Conservation (phyloP, 2,888 invertebrate genomes). For the Callimorpha dominula region DNA sequence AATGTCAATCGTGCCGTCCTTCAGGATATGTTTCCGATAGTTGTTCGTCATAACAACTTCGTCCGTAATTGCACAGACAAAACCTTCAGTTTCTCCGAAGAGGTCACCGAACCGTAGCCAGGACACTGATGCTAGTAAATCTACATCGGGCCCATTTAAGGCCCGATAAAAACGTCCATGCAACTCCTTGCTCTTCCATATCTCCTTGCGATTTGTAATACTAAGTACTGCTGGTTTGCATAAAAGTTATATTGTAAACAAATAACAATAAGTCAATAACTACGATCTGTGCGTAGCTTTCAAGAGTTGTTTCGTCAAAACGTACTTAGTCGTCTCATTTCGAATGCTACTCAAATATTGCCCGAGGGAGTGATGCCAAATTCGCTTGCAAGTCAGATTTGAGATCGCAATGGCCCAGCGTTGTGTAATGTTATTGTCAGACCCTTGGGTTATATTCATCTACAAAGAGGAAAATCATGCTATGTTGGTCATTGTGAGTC, state of each 20-base stretch:
- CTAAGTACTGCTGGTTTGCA: too few relatives aligned
- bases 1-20: too few relatives aligned
- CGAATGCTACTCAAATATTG: neutral
- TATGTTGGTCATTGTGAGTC: neutral
- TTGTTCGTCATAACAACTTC: too few relatives aligned
- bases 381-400: slow-evolving; percentile 13
- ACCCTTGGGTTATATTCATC: neutral
- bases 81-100: too few relatives aligned
- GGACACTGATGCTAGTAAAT: too few relatives aligned
- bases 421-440: slow-evolving; percentile 8
- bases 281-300: neutral
- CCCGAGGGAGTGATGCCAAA: slow-evolving; percentile 11
- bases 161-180: too few relatives aligned
- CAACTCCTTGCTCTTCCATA: too few relatives aligned
- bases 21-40: too few relatives aligned
- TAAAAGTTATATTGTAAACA: neutral
- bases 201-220: too few relatives aligned
- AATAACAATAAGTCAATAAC: neutral
- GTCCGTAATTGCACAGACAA: too few relatives aligned
- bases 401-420: slow-evolving; percentile 4
- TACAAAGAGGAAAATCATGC: neutral
- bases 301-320: neutral
- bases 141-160: too few relatives aligned
- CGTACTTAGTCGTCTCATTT: slow-evolving; percentile 4
- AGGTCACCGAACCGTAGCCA: too few relatives aligned